Evolutionary conservation across 2,888 invertebrate genomes (phyloP).

Genomic region (Zootermopsis nevadensis): DNA sequence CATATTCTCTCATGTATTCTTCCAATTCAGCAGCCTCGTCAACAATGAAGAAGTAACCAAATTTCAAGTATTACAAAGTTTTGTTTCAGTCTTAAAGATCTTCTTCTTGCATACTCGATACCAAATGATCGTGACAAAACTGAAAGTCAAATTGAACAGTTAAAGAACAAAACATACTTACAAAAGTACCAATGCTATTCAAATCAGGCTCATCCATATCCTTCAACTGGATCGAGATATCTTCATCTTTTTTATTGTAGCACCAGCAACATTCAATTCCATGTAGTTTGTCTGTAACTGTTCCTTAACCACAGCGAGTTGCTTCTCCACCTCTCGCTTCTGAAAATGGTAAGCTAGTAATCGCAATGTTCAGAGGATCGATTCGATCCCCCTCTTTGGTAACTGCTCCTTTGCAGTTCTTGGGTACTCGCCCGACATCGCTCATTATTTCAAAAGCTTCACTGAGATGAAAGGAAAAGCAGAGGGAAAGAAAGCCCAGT

Average conservation of each 20-base stretch:
- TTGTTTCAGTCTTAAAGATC: neutral
- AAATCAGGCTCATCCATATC: slow-evolving; percentile 60
- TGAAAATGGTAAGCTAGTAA: neutral
- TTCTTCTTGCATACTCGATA: neutral
- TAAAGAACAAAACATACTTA: neutral
- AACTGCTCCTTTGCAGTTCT: slow-evolving; percentile 72
- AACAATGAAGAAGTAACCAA: neutral
- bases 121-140: too few species aligned
- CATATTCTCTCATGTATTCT: neutral
- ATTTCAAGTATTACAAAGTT: too few species aligned
- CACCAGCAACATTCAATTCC: neutral
- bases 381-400: slow-evolving; percentile 76
- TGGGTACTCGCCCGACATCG: too few species aligned
- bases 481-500: slow-evolving; percentile 53
- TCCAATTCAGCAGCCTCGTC: slow-evolving; percentile 3
- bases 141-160: neutral
- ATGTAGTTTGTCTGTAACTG: neutral
- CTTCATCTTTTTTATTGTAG: neutral
- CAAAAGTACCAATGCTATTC: slow-evolving; percentile 27
- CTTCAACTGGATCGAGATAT: neutral
- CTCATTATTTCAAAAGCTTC: too few species aligned
- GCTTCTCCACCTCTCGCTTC: neutral
- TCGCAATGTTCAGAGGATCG: too few species aligned
- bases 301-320: neutral
- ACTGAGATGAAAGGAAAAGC: too few species aligned